Percentiles rank a stretch among this genome's conserved stretches.
phyloP scores from a whole-genome alignment of 2,113 vertebrate genomes.

The Sturnira hondurensis region DNA sequence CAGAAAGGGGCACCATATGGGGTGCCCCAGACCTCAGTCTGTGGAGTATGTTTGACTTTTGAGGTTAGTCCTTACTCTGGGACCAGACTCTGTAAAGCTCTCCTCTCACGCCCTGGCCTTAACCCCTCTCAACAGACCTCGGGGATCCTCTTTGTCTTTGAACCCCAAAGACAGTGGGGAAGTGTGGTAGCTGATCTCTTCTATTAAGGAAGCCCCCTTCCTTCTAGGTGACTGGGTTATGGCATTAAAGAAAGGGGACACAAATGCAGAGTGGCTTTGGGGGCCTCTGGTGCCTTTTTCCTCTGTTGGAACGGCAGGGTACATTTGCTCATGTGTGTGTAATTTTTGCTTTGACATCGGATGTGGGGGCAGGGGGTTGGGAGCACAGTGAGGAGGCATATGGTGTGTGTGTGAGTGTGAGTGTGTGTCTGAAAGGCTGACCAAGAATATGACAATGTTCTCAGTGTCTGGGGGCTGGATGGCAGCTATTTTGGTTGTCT shows the following conservation, averaged over 20 bases:
- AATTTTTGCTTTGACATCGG: slow-evolving; percentile 62
- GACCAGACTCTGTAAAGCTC: neutral
- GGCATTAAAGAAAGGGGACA: slow-evolving; percentile 37
- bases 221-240: neutral
- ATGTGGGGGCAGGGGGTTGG: slow-evolving; percentile 38
- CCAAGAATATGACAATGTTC: neutral
- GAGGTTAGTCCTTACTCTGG: neutral
- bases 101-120: neutral
- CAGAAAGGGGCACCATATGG: neutral
- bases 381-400: slow-evolving; percentile 72
- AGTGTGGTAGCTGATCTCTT: neutral
- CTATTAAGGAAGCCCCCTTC: neutral
- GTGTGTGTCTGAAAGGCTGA: neutral
- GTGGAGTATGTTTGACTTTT: neutral
- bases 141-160: neutral
- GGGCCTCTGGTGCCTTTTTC: neutral
- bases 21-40: neutral
- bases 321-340: neutral
- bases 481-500: slow-evolving; percentile 1
- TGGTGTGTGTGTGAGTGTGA: neutral
- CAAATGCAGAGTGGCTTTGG: neutral
- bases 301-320: neutral
- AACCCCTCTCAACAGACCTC: neutral
- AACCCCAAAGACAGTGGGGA: neutral
- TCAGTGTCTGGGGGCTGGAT: neutral